phyloP scores from a whole-genome alignment of 1,140 invertebrate species.

The Drosophila cardini region DNA sequence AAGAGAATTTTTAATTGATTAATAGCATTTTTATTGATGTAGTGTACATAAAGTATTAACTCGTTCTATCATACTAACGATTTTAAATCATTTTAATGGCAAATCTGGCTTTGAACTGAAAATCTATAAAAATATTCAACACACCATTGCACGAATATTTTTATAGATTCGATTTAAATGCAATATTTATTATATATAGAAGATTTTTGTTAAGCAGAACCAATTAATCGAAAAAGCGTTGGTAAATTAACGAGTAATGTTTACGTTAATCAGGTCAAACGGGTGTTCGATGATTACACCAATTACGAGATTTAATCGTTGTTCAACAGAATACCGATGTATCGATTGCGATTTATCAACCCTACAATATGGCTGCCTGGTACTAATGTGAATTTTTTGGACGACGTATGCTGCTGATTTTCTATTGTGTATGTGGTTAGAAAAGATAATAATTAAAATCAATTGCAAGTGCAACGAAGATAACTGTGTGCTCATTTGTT shows the following conservation, averaged over 20 bases:
- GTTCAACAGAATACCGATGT: conserved; percentile 7
- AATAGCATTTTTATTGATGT: too few relatives aligned
- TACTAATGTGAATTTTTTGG: conserved; percentile 54
- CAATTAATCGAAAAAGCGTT: background rate
- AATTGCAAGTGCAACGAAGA: conserved; percentile 21
- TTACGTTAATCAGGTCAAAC: conserved; percentile 5
- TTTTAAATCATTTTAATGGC: too few relatives aligned
- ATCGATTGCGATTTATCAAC: conserved; percentile 33
- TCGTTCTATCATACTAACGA: too few relatives aligned
- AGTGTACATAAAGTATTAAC: too few relatives aligned
- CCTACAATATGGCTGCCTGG: conserved; percentile 52
- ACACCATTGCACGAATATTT: background rate
- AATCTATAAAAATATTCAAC: too few relatives aligned
- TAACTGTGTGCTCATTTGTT: conserved; percentile 19
- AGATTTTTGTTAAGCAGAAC: background rate
- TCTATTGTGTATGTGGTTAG: conserved; percentile 48
- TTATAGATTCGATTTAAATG: background rate
- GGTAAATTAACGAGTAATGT: background rate
- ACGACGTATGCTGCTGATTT: conserved; percentile 51
- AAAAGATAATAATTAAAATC: conserved; percentile 43
- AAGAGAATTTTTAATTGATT: too few relatives aligned
- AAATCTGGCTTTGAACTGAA: too few relatives aligned
- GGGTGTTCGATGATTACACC: conserved; percentile 11
- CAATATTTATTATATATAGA: too few relatives aligned
- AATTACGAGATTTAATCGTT: background rate